These are phyloP conservation scores for Athene noctua DNA, from an alignment of 2,113 vertebrate species.

Conservation along the genomic window DNA sequence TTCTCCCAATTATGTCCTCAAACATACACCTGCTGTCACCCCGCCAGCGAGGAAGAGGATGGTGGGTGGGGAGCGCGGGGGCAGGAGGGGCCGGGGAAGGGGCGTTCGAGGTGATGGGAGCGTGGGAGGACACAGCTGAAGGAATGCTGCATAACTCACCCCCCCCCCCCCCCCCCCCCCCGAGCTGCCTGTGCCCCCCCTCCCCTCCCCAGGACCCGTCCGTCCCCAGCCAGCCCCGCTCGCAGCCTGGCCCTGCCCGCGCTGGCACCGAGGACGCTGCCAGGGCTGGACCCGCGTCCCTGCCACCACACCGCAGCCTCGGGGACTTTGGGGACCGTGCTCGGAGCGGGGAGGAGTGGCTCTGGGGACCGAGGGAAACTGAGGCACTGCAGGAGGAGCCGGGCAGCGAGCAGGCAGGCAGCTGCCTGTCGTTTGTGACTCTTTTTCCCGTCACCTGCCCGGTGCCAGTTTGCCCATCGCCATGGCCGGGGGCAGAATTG, in stretches of 20 bases:
- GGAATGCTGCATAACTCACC: neutral
- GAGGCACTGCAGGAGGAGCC: neutral
- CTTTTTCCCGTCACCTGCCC: neutral
- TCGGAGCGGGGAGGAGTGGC: no score
- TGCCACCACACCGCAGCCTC: neutral
- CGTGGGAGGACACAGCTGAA: neutral
- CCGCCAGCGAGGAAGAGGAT: neutral
- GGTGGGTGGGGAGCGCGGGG: neutral
- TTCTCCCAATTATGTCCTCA: neutral
- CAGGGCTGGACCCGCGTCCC: neutral
- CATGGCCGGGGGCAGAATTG: neutral
- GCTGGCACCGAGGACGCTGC: neutral
- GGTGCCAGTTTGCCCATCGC: neutral
- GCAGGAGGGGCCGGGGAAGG: neutral
- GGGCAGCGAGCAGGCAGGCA: neutral
- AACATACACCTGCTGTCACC: neutral
- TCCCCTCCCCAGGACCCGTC: neutral
- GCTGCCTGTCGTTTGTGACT: neutral
- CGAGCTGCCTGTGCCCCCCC: neutral
- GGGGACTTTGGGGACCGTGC: neutral
- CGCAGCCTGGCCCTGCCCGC: neutral
- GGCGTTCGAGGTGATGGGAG: neutral
- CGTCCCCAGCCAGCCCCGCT: slow-evolving; percentile 9
- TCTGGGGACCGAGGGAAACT: neutral
- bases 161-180: neutral